phyloP scores from a whole-genome alignment of 2,888 invertebrate species.

The Neoaliturus tenellus region DNA sequence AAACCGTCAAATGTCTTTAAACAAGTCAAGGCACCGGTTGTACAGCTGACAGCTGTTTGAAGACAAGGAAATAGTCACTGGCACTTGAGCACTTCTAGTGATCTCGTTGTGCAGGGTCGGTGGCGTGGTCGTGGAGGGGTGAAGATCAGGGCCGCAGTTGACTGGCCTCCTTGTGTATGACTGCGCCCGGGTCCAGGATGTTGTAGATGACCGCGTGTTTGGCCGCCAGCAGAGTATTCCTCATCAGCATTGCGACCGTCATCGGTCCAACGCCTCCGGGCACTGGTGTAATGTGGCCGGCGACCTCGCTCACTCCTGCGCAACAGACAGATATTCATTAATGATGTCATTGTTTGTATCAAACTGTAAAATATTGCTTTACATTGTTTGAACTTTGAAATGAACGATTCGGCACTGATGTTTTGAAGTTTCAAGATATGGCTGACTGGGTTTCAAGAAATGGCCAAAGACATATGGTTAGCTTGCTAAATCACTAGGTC shows the following conservation, averaged over 20 bases:
- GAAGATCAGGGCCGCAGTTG: slow-evolving; percentile 58
- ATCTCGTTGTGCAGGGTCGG: neutral
- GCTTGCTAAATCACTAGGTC: too few relatives aligned
- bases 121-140: neutral
- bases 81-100: too few relatives aligned
- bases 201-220: slow-evolving; percentile 69
- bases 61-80: too few relatives aligned
- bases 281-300: slow-evolving; percentile 92
- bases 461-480: too few relatives aligned
- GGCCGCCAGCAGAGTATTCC: slow-evolving; percentile 89
- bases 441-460: too few relatives aligned
- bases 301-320: slow-evolving; percentile 84
- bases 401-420: too few relatives aligned
- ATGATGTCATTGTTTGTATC: too few relatives aligned
- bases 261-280: slow-evolving; percentile 96
- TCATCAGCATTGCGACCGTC: slow-evolving; percentile 96
- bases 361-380: too few relatives aligned
- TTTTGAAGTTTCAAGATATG: too few relatives aligned
- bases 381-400: too few relatives aligned
- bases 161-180: slow-evolving; percentile 61
- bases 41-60: neutral
- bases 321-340: too few relatives aligned
- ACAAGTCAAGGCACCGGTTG: neutral
- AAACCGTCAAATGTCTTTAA: too few relatives aligned
- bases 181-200: slow-evolving; percentile 57